Conservation (phyloP, 2,113 vertebrate genomes). For the Empidonax alnorum region DNA sequence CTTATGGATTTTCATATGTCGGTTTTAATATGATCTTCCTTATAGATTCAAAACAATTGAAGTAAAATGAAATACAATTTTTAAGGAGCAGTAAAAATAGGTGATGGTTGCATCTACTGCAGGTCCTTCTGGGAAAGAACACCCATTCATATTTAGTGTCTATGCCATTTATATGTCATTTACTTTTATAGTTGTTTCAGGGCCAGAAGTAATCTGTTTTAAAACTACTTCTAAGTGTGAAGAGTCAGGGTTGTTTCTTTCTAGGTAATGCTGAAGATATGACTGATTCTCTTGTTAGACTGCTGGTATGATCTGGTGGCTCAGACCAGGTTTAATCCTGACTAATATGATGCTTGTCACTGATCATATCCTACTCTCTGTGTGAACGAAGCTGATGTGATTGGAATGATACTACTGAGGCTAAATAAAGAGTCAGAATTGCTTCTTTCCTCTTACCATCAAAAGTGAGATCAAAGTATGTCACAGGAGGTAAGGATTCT, state of each 20-base stretch:
- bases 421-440: not conserved
- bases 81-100: not conserved
- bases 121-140: not conserved
- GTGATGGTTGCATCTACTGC: not conserved
- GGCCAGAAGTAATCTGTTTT: not conserved
- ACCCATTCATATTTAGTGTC: not conserved
- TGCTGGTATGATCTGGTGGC: not conserved
- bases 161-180: not conserved
- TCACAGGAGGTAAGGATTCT: not conserved
- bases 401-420: not conserved
- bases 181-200: not conserved
- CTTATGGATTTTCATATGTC: not conserved
- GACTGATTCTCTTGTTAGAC: not conserved
- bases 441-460: not conserved
- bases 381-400: not conserved
- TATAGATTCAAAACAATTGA: not conserved
- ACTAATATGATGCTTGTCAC: not conserved
- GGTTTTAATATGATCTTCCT: not conserved
- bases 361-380: not conserved
- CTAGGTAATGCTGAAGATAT: not conserved
- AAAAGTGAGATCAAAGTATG: slow-evolving; percentile 27
- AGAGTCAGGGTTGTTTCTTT: not conserved
- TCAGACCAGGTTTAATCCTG: not conserved
- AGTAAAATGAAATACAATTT: not conserved
- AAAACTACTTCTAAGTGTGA: not conserved